Evolutionary conservation across 2,888 invertebrate species (phyloP), one percentile per base, ranked within the genome.

Genomic region (Tetanocera ferruginea): DNA sequence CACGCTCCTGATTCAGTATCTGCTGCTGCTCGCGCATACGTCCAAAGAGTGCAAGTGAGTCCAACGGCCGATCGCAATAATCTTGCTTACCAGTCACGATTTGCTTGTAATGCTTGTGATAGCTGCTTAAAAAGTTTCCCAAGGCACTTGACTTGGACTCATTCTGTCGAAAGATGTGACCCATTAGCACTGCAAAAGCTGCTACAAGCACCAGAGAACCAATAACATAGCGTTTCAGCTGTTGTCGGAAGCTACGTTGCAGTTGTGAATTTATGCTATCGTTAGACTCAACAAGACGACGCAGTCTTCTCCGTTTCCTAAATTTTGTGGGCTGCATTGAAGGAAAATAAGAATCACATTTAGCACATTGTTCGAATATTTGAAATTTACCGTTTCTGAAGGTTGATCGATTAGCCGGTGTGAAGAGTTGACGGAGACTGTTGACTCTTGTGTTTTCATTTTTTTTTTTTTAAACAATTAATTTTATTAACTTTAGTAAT

Each of bases 71-170:
- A 31, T 84, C 79, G 60, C 89, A 89, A 74, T 88, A 89, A 76
- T 89, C 81, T 2, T 77, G 57, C 25, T 83, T 84, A 3, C 88
- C 87, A 78, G 87, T 83, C 0, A 87, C 82, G 55, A 88, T 84
- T 31, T 84, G 82, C 4, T 85, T 84, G 66, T 88, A 89, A 14
- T 89, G 87, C 49, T 85, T 64, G 25, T 81, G 81, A 77, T 86
- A 86, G 8, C 76, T 81, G 69, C 70, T 79, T 17, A 81, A 49
- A 19, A 83, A 83, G 31, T 81, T 79, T 17, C 79, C 76, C 3
- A 82, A 2, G 23, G 80, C 55, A 17, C 76, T 75, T 37, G 57
- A 78, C 34, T 79, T 69, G 37, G 66, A 43, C 43, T 81, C 80
- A 25, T 73, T 81, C 70, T 80, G 79, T 62, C 66, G 75, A 23